Percentiles rank a stretch among this genome's conserved stretches.
Evolutionary conservation across 2,888 invertebrate species (phyloP).

Genomic region (Prenolepis imparis): DNA sequence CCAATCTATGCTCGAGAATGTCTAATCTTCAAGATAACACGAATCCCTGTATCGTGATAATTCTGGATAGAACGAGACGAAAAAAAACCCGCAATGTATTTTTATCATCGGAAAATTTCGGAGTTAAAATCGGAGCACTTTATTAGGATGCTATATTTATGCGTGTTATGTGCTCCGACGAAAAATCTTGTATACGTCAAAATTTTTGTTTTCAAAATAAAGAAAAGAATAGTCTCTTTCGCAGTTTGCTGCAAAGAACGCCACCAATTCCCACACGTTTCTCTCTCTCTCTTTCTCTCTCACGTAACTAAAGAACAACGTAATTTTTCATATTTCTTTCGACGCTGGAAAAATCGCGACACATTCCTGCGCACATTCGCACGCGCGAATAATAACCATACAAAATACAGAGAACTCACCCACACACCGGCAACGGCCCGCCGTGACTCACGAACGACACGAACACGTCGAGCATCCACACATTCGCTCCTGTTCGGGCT

Average conservation of each 20-base stretch:
- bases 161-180: too few relatives aligned
- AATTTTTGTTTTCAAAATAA: too few relatives aligned
- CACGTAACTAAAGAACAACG: background rate
- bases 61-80: constrained; percentile 43
- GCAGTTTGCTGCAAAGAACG: background rate
- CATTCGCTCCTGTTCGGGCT: background rate
- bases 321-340: background rate
- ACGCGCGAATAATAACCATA: background rate
- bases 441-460: constrained; percentile 49
- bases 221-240: background rate
- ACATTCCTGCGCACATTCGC: background rate
- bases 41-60: constrained; percentile 68
- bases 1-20: constrained; percentile 68
- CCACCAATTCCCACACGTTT: background rate
- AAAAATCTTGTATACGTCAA: background rate
- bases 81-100: constrained; percentile 37
- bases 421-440: constrained; percentile 42
- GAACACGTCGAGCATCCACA: constrained; percentile 43
- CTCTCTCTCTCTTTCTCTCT: too few relatives aligned
- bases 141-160: background rate
- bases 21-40: constrained; percentile 73
- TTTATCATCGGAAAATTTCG: constrained; percentile 42
- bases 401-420: constrained; percentile 38
- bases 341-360: background rate
- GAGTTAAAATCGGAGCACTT: background rate